These are phyloP conservation scores for Agrypnia vestita DNA, from an alignment of 1,140 invertebrate species.

Conservation along the genomic window DNA sequence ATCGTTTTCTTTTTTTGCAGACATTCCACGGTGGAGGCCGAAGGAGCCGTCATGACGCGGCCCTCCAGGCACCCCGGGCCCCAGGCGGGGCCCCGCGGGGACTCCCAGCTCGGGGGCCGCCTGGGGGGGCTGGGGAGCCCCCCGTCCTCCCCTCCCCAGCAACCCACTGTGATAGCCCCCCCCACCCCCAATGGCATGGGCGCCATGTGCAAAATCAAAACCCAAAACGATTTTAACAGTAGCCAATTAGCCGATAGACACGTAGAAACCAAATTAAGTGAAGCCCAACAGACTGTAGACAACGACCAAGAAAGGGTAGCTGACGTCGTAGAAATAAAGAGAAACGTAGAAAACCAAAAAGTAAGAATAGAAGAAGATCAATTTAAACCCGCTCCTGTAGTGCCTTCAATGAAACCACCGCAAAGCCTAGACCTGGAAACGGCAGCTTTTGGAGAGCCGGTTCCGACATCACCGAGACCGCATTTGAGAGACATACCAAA, in stretches of 20 bases:
- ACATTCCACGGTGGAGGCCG: slow-evolving; percentile 60
- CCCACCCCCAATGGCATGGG: slow-evolving; percentile 41
- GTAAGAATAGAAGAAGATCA: not conserved
- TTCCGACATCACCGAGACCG: slow-evolving; percentile 26
- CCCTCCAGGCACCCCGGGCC: slow-evolving; percentile 55
- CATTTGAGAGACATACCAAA: slow-evolving; percentile 57
- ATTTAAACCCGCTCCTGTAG: slow-evolving; percentile 14
- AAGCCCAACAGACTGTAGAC: slow-evolving; percentile 32
- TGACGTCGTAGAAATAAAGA: not conserved
- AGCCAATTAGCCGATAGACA: slow-evolving; percentile 40
- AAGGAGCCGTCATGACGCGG: slow-evolving; percentile 58
- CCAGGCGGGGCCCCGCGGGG: slow-evolving; percentile 38
- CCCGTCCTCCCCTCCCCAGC: slow-evolving; percentile 26
- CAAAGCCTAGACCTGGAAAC: slow-evolving; percentile 41
- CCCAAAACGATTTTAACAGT: slow-evolving; percentile 24
- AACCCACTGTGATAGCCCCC: slow-evolving; percentile 58
- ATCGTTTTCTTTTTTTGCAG: slow-evolving; percentile 48
- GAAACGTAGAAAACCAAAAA: not conserved
- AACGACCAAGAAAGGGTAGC: slow-evolving; percentile 36
- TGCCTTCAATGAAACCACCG: slow-evolving; percentile 43
- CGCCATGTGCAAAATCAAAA: slow-evolving; percentile 16
- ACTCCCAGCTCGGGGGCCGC: not conserved
- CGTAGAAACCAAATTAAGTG: slow-evolving; percentile 38
- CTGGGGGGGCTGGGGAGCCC: not conserved
- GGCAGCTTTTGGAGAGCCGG: slow-evolving; percentile 43